Conservation (phyloP, 2,888 invertebrate genomes). For the Microctonus hyperodae region DNA sequence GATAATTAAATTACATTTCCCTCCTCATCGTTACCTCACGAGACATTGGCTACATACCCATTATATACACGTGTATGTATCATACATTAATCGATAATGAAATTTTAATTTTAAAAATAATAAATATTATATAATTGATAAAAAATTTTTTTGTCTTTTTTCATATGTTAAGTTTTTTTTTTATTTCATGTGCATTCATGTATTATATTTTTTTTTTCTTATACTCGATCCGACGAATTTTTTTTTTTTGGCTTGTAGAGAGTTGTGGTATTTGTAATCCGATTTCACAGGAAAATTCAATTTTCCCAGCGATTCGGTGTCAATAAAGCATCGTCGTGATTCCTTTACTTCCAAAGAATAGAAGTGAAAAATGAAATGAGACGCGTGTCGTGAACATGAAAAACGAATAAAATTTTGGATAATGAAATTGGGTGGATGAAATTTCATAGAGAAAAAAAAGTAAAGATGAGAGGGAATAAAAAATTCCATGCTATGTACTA, state of each 20-base stretch:
- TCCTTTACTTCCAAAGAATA: background rate
- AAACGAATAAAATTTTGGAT: background rate
- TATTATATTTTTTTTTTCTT: too few relatives aligned
- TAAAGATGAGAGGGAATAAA: too few relatives aligned
- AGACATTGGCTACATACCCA: conserved; percentile 5
- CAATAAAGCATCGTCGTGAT: background rate
- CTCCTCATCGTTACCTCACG: conserved; percentile 3
- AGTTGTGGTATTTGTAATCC: background rate
- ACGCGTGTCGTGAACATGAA: background rate
- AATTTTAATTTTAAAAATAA: background rate
- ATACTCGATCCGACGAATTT: too few relatives aligned
- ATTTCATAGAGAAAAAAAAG: too few relatives aligned
- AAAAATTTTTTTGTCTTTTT: background rate
- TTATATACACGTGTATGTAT: background rate
- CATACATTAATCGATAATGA: conserved; percentile 1
- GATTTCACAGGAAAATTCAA: background rate
- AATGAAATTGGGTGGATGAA: background rate
- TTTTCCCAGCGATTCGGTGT: background rate
- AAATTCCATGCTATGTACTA: too few relatives aligned
- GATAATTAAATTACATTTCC: conserved; percentile 37
- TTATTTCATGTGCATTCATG: too few relatives aligned
- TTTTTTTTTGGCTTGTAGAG: background rate
- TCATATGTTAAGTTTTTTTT: too few relatives aligned
- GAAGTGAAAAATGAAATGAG: background rate
- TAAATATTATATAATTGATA: background rate